Base-by-base conservation (phyloP, 2,797 vertebrate genomes). In the Spea hammondii region DNA sequence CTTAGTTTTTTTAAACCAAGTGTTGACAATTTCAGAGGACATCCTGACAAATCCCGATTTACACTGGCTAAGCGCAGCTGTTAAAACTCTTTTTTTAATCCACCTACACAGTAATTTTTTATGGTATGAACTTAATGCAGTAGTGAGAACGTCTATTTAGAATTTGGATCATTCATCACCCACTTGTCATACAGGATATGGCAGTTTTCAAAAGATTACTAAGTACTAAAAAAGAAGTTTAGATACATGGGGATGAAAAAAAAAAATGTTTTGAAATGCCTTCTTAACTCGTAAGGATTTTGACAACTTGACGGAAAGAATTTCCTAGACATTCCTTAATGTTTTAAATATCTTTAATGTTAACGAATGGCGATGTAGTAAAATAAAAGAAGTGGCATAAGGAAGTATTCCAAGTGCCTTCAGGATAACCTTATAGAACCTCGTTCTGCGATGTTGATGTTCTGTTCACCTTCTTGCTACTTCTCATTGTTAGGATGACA, bases 111-210 rank as follows among this genome's bases (percentile, higher is more conserved):
- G 84, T 57, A 82, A 85, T 84, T 80, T 62, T 78, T 75, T 65
- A 80, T 6, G 80, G 65, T 67, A 81, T 69, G 80, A 86, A 83
- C 83, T 85, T 49, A 62, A 70, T 71, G 74, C 82, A 77, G 1
- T 80, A 60, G 79, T 84, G 79, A 87, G 82, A 86, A 65, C 78
- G 84, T 55, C 71, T 82, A 74, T 86, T 72, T 86, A 85, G 79
- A 84, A 89, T 86, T 79, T 85, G 83, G 84, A 87, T 84, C 80
- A 78, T 89, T 89, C 86, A 85, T 85, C 85, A 88, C 75, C 67
- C 0, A 7, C 14, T 51, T 14, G 74, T 83, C 85, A 59, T 65
- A 13, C 62, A 11, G 79, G 83, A 85, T 82, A 83, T 67, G 65
- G 77, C 48, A 13, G 57, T 54, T 70, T 54, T 64, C 57, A 4